Evolutionary conservation across 1,140 invertebrate genomes (phyloP).

Genomic region (Thaumetopoea pityocampa): DNA sequence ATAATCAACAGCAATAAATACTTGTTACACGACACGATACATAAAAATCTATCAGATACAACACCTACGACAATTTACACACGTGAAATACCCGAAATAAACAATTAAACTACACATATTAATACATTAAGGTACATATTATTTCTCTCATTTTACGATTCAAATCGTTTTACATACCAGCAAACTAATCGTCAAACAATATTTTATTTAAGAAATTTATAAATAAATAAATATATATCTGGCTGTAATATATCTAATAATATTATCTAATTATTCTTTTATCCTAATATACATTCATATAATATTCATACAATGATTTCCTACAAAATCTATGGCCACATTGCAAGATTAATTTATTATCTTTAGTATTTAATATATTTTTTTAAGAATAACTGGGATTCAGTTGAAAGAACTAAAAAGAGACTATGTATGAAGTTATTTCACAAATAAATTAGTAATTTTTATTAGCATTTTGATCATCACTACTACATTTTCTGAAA

Average conservation of each 20-base stretch:
- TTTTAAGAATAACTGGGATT: no score
- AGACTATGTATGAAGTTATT: slow-evolving; percentile 1
- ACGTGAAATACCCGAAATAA: background rate
- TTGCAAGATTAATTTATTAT: slow-evolving; percentile 30
- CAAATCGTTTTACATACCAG: background rate
- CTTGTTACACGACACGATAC: no score
- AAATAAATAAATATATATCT: no score
- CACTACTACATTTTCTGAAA: no score
- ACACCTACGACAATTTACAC: background rate
- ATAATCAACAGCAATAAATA: no score
- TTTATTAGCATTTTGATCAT: slow-evolving; percentile 5
- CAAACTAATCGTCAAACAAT: background rate
- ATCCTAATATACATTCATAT: slow-evolving; percentile 16
- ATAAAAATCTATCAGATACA: no score
- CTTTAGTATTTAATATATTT: no score
- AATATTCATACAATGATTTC: slow-evolving; percentile 26
- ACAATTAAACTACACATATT: slow-evolving; percentile 2
- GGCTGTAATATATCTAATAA: slow-evolving; percentile 35
- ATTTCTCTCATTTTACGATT: no score
- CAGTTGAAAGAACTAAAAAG: no score
- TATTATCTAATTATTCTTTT: no score
- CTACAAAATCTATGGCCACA: slow-evolving; percentile 48
- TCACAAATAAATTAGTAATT: slow-evolving; percentile 4
- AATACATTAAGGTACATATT: slow-evolving; percentile 26
- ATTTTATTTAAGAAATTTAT: background rate